Conservation (phyloP, 1,140 invertebrate species). For the Cydia fagiglandana region DNA sequence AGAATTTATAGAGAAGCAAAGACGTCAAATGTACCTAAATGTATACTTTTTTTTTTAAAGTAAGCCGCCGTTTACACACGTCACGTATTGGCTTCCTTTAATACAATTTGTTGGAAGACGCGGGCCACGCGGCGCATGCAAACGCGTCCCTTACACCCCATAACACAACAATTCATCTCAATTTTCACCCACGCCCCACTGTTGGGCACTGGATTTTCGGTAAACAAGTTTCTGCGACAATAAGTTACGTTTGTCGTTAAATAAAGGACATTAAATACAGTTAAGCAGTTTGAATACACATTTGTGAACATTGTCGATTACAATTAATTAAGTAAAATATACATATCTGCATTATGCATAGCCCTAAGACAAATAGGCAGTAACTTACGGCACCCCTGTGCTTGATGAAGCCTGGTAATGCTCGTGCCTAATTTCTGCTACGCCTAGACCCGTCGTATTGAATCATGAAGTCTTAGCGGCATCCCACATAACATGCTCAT, state of each 20-base stretch:
- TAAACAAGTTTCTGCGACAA: slow-evolving; percentile 34
- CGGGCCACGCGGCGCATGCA: slow-evolving; percentile 64
- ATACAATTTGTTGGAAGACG: slow-evolving; percentile 73
- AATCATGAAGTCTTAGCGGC: slow-evolving; percentile 73
- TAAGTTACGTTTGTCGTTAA: neutral
- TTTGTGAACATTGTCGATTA: neutral
- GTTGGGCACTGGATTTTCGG: slow-evolving; percentile 39
- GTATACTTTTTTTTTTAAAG: neutral
- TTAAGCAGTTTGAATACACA: too few species aligned
- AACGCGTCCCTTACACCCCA: slow-evolving; percentile 60
- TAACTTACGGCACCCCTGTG: neutral
- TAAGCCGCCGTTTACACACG: slow-evolving; percentile 3
- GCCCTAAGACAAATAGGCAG: neutral
- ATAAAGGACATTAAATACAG: neutral
- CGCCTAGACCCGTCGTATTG: slow-evolving; percentile 38
- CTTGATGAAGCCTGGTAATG: neutral
- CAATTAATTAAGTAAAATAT: too few species aligned
- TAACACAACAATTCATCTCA: slow-evolving; percentile 67
- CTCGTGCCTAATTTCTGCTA: slow-evolving; percentile 24
- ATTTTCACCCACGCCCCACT: slow-evolving; percentile 40
- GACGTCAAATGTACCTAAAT: neutral
- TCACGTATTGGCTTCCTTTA: slow-evolving; percentile 65
- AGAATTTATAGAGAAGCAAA: too few species aligned
- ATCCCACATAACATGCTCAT: slow-evolving; percentile 72
- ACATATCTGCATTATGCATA: neutral